These are phyloP conservation scores for Corythornis vintsioides DNA, from an alignment of 2,113 vertebrate species.

Conservation along the genomic window DNA sequence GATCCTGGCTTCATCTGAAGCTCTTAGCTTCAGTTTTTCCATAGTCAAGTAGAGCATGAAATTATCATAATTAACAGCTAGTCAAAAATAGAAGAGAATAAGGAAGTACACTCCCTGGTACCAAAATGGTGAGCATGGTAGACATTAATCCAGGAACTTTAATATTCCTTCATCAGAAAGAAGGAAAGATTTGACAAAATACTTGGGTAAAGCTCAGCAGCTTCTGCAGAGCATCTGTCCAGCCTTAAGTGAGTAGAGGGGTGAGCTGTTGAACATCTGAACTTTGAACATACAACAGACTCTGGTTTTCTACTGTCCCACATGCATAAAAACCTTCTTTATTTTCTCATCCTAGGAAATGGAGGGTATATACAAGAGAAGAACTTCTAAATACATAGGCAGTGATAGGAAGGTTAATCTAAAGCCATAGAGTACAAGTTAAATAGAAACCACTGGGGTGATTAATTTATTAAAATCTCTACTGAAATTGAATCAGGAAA, in stretches of 20 bases:
- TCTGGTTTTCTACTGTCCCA: neutral
- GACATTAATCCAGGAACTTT: neutral
- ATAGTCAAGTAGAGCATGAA: neutral
- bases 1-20: neutral
- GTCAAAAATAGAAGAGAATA: neutral
- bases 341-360: neutral
- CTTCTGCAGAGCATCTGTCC: neutral
- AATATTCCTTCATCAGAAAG: neutral
- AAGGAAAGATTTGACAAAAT: neutral
- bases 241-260: neutral
- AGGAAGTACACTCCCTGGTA: neutral
- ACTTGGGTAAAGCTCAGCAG: neutral
- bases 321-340: neutral
- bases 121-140: neutral
- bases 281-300: constrained; percentile 7
- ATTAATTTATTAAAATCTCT: neutral
- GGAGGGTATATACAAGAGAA: neutral
- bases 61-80: neutral
- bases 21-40: neutral
- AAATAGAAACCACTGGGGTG: neutral
- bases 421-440: neutral
- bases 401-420: neutral
- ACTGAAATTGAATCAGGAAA: neutral
- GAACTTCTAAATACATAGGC: neutral
- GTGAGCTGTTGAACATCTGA: neutral